Evolutionary conservation across 2,888 invertebrate species (phyloP).

Genomic region (Cryptus armator): DNA sequence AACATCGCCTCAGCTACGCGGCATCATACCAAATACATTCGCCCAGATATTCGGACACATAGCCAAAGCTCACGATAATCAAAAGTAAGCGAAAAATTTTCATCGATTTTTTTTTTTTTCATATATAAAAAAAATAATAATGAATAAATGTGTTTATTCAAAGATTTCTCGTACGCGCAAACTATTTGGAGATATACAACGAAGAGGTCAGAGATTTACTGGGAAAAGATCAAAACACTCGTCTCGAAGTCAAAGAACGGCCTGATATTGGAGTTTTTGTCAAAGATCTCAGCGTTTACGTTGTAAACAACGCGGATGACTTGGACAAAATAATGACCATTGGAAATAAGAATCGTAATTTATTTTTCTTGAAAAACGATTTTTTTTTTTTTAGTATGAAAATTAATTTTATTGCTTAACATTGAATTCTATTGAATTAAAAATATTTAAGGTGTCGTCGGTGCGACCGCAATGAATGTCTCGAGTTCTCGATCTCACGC

Average conservation of each 20-base stretch:
- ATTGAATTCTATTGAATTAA: conserved; percentile 56
- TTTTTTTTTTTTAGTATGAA: background rate
- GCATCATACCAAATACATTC: conserved; percentile 99
- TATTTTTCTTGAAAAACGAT: background rate
- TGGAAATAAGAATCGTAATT: conserved; percentile 97
- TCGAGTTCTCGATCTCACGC: conserved; percentile 99
- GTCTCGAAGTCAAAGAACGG: conserved; percentile 97
- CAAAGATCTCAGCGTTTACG: conserved; percentile 98
- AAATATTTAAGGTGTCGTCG: conserved; percentile 89
- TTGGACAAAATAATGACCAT: conserved; percentile 97
- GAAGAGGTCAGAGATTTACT: conserved; percentile 99
- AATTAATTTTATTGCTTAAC: background rate
- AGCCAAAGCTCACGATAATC: conserved; percentile 95
- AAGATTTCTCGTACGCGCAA: conserved; percentile 95
- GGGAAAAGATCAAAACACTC: conserved; percentile 94
- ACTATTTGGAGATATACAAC: conserved; percentile 99
- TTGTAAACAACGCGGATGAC: conserved; percentile 98
- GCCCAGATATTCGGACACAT: conserved; percentile 99
- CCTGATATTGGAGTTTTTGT: conserved; percentile 99
- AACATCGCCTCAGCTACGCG: conserved; percentile 94
- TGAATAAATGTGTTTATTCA: background rate
- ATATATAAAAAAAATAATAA: background rate
- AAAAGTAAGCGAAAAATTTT: conserved; percentile 88
- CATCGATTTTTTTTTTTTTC: too few species aligned
- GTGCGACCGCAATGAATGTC: conserved; percentile 98